Evolutionary conservation across 1,140 invertebrate species (phyloP).

Genomic region (Helicoverpa zea): DNA sequence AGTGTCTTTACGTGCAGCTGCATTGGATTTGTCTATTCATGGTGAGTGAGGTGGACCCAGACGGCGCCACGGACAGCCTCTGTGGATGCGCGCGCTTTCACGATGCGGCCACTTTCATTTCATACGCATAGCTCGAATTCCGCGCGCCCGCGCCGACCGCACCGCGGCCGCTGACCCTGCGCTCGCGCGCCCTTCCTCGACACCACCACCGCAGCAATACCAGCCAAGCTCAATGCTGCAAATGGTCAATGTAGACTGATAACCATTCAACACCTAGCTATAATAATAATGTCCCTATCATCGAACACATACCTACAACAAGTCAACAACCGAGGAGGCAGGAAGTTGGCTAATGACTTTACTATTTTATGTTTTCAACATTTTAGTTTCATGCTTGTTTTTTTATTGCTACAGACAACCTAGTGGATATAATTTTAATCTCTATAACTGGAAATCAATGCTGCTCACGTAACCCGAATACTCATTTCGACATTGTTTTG

Average conservation of each 20-base stretch:
- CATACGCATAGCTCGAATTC: constrained; percentile 86
- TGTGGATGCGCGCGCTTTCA: constrained; percentile 84
- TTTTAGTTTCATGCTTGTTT: too few species aligned
- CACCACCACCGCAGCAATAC: constrained; percentile 66
- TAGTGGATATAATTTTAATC: too few species aligned
- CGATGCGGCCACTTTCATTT: constrained; percentile 85
- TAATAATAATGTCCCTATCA: background rate
- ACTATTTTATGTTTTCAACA: too few species aligned
- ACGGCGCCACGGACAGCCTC: constrained; percentile 61
- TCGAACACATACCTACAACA: too few species aligned
- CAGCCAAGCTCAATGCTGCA: constrained; percentile 48
- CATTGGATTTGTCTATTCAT: constrained; percentile 83
- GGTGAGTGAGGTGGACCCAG: constrained; percentile 73
- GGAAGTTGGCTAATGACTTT: constrained; percentile 2
- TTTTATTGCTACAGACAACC: too few species aligned
- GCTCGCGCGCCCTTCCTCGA: constrained; percentile 77
- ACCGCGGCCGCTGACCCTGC: constrained; percentile 83
- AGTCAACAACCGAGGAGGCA: background rate
- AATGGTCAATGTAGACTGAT: constrained; percentile 19
- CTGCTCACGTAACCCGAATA: too few species aligned
- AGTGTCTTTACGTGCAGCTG: constrained; percentile 68
- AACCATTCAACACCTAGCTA: background rate
- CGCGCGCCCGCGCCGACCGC: constrained; percentile 78
- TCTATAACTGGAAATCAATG: too few species aligned
- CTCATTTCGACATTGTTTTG: too few species aligned